These are phyloP conservation scores for Drosophila pallidifrons DNA, from an alignment of 1,140 invertebrate species.

Conservation along the genomic window DNA sequence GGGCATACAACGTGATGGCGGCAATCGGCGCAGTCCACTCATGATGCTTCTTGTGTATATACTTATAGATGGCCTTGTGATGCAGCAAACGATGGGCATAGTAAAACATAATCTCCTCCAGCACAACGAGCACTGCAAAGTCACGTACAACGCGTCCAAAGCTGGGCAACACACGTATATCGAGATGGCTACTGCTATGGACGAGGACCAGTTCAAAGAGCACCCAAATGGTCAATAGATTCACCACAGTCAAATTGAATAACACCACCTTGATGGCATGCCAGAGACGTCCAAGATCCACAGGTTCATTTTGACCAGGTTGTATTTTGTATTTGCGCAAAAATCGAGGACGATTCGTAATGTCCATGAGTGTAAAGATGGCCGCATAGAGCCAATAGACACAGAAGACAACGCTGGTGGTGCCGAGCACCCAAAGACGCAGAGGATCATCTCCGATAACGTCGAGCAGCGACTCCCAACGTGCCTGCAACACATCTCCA, in stretches of 20 bases:
- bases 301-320: slow-evolving; percentile 91
- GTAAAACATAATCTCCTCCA: slow-evolving; percentile 94
- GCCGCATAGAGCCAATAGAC: slow-evolving; percentile 91
- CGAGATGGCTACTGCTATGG: slow-evolving; percentile 33
- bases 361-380: slow-evolving; percentile 90
- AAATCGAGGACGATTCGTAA: slow-evolving; percentile 89
- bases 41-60: slow-evolving; percentile 94
- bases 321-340: slow-evolving; percentile 92
- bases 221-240: slow-evolving; percentile 87
- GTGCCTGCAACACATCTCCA: slow-evolving; percentile 52
- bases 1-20: slow-evolving; percentile 93
- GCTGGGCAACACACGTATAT: slow-evolving; percentile 90
- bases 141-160: slow-evolving; percentile 92
- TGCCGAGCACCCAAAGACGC: slow-evolving; percentile 88
- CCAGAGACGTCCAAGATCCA: slow-evolving; percentile 85
- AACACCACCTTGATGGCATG: slow-evolving; percentile 89
- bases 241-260: slow-evolving; percentile 92
- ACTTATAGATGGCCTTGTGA: slow-evolving; percentile 90
- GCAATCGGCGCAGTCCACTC: slow-evolving; percentile 93
- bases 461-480: slow-evolving; percentile 57
- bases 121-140: slow-evolving; percentile 89
- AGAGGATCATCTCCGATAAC: slow-evolving; percentile 86
- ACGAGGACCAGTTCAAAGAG: slow-evolving; percentile 88
- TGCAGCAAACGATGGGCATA: slow-evolving; percentile 94
- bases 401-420: slow-evolving; percentile 85